phyloP scores from a whole-genome alignment of 1,140 invertebrate species.

The Rhynchophorus ferrugineus region DNA sequence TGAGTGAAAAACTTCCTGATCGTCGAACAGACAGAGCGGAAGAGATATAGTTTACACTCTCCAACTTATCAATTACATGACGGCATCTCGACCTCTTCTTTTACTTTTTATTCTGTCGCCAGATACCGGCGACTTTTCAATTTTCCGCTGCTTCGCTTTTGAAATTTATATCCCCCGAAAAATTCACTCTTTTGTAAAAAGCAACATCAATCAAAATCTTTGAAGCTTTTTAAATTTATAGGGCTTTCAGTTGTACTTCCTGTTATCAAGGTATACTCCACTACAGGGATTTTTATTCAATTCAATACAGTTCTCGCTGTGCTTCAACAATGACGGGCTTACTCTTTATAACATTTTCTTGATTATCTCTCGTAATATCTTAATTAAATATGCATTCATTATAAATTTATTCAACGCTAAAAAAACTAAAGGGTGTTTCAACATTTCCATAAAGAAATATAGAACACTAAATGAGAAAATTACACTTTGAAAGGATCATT shows the following conservation, averaged over 20 bases:
- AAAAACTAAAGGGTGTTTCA: too few relatives aligned
- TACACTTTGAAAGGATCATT: too few relatives aligned
- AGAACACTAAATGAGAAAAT: too few relatives aligned
- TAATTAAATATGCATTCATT: background rate
- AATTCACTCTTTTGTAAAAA: conserved; percentile 12
- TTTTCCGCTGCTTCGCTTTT: conserved; percentile 15
- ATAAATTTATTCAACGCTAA: too few relatives aligned
- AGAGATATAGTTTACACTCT: conserved; percentile 7
- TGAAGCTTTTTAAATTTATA: conserved; percentile 15
- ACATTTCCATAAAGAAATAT: too few relatives aligned
- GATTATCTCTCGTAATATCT: background rate
- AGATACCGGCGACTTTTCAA: conserved; percentile 7
- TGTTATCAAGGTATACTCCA: conserved; percentile 9
- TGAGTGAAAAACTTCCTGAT: background rate
- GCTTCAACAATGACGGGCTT: background rate
- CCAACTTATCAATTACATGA: conserved; percentile 17
- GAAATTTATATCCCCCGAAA: conserved; percentile 10
- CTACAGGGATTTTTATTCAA: background rate
- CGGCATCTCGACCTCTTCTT: background rate
- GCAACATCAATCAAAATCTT: conserved; percentile 19
- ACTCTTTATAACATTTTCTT: too few relatives aligned
- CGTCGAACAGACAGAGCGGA: background rate
- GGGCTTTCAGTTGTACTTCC: conserved; percentile 10
- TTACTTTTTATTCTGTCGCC: conserved; percentile 9
- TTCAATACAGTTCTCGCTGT: background rate